These are phyloP conservation scores for Cyphomyrmex costatus DNA, from an alignment of 1,140 invertebrate species.

Conservation along the genomic window DNA sequence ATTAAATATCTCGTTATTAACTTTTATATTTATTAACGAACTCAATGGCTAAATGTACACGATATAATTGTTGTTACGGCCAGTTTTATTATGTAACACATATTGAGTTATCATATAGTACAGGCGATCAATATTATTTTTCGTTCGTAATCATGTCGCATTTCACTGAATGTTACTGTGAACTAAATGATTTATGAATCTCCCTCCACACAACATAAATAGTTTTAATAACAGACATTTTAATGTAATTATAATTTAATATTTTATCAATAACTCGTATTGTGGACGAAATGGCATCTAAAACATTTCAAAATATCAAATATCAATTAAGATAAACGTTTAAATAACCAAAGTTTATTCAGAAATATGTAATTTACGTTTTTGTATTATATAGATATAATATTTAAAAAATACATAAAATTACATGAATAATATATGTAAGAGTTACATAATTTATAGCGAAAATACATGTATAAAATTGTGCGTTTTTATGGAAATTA, in stretches of 20 bases:
- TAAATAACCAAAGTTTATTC: background rate
- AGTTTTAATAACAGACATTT: constrained; percentile 37
- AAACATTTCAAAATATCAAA: background rate
- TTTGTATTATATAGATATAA: background rate
- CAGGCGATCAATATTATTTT: constrained; percentile 40
- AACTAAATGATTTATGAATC: constrained; percentile 53
- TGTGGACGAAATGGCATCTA: background rate
- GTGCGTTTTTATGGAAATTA: no score
- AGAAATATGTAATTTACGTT: background rate
- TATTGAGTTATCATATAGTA: background rate
- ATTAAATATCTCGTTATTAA: constrained; percentile 41
- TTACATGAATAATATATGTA: no score
- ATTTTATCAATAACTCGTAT: background rate
- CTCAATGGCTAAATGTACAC: constrained; percentile 10
- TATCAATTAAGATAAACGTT: background rate
- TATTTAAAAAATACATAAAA: no score
- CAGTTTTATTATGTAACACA: constrained; percentile 12
- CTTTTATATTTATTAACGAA: constrained; percentile 44
- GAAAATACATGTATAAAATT: no score
- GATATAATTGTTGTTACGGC: constrained; percentile 38
- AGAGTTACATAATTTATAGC: no score
- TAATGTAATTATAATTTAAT: constrained; percentile 22
- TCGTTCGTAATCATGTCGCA: constrained; percentile 29
- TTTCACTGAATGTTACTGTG: constrained; percentile 5
- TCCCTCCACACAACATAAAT: background rate